Evolutionary conservation across 2,888 invertebrate species (phyloP), one percentile per base, ranked within the genome.

Genomic region (Pomacea canaliculata): DNA sequence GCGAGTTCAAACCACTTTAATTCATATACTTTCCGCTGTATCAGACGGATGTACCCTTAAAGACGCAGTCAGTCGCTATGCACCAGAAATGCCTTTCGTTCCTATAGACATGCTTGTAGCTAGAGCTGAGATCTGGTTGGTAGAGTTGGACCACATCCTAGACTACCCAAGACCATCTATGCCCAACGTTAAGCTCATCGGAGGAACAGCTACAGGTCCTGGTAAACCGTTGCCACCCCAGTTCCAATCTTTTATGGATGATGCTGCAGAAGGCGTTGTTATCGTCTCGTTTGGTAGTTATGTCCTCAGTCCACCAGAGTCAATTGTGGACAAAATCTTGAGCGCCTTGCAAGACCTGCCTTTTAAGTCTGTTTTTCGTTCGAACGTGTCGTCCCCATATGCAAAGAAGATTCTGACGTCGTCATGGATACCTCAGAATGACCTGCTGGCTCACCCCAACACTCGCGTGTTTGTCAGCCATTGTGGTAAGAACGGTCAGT

Each of bases 341-440:
- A 66, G 63, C 2, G 77, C 74, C 7, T 80, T 83, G 27, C 37
- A 71, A 46, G 59, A 76, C 37, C 77, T 83, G 18, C 76, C 78
- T 56, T 73, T 79, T 16, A 60, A 65, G 27, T 74, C 81, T 0
- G 49, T 83, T 9, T 79, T 80, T 73, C 70, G 78, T 27, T 76
- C 76, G 13, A 79, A 79, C 60, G 48, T 76, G 18, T 76, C 77
- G 9, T 79, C 79, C 1, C 77, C 79, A 12, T 73, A 77, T 27
- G 76, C 79, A 1, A 10, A 56, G 0, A 81, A 82, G 67, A 80
- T 85, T 12, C 67, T 71, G 62, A 76, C 79, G 1, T 74, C 80
- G n/a, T 76, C 71, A 65, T 85, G 85, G 85, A 60, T 85, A 13
- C 85, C 85, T 9, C 85, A 85, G 71, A 83, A 85, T 73, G 85